A percentile compares a stretch with the other conserved stretches of the same genome.
Evolutionary conservation across 2,113 vertebrate genomes (phyloP).

Genomic region (Elephas maximus): DNA sequence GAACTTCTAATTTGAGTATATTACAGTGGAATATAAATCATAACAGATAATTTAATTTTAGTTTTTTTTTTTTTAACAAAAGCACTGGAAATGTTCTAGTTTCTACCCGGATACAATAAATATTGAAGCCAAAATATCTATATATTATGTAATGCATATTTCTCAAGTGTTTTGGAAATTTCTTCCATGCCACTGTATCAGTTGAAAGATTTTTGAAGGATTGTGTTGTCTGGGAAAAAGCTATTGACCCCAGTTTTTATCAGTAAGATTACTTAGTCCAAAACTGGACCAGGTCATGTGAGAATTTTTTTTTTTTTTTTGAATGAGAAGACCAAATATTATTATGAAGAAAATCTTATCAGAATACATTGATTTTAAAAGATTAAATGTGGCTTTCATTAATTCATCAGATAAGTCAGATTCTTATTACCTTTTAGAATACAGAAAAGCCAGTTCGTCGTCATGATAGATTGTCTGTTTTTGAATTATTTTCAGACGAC

Average conservation of each 20-base stretch:
- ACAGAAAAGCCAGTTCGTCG: not conserved
- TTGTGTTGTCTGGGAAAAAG: not conserved
- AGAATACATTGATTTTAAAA: not conserved
- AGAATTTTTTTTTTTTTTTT: not conserved
- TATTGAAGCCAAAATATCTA: not conserved
- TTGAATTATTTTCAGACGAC: conserved; percentile 71
- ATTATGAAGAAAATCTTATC: conserved; percentile 7
- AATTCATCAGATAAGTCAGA: conserved; percentile 44
- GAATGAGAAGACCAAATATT: conserved; percentile 33
- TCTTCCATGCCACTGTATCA: not conserved
- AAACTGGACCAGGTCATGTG: not conserved
- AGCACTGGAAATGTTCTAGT: not conserved
- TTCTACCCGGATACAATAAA: not conserved
- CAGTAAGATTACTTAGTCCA: not conserved
- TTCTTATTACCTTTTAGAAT: conserved; percentile 69
- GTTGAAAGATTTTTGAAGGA: conserved; percentile 47
- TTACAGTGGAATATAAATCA: not conserved
- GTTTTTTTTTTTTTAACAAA: not conserved
- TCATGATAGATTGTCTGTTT: conserved; percentile 66
- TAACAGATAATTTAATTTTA: not conserved
- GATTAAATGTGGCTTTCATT: not conserved
- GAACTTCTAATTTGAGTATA: not conserved
- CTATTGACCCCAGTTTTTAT: not conserved
- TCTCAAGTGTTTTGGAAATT: conserved; percentile 3
- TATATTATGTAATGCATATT: not conserved